Evolutionary conservation across 2,797 vertebrate species (phyloP), one percentile per base, ranked within the genome.

Genomic region (Lepus townsendii): DNA sequence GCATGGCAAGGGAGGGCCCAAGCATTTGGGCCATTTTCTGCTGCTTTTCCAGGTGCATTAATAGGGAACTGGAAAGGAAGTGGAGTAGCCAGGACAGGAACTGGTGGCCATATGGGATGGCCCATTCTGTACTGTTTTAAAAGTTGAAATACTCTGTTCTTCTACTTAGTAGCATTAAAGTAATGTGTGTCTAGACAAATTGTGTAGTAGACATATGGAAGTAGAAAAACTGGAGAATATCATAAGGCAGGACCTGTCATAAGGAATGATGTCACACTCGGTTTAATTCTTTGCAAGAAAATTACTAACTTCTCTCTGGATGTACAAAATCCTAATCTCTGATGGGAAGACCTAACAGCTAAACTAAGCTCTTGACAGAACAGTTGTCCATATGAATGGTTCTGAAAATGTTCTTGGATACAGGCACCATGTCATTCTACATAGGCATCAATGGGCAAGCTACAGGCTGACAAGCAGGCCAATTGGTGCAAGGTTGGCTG

Each of bases 101-200:
- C 54, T 20, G 19, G 54, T 57, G 14, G 54, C 54, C 54, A 57
- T 3, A 5, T 57, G 54, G 54, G 54, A 57, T 57, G 54, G 90
- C 84, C 54, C 54, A 57, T 16, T 20, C 54, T 57, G 54, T 16
- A 57, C 7, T 57, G 6, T 42, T 42, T n/a, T 54, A 76, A 73
- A 92, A 91, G 16, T n/a, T 88, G 38, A 73, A 73, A 73, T 62
- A 84, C 32, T 57, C 42, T 87, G 50, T 69, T 86, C 73, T 86
- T 90, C 17, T 50, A 76, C 57, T 32, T 91, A 72, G 62, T 42
- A 72, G n/a, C 73, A 73, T 54, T 90, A 89, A 95, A 14, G 17
- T 95, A 66, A 63, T 35, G 79, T 20, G 50, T 7, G 60, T 32
- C 89, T 17, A 66, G 80, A 68, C 63, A 69, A 80, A 42, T 63